These are phyloP conservation scores for Spinus pinus DNA, from an alignment of 2,797 vertebrate species.

Conservation along the genomic window DNA sequence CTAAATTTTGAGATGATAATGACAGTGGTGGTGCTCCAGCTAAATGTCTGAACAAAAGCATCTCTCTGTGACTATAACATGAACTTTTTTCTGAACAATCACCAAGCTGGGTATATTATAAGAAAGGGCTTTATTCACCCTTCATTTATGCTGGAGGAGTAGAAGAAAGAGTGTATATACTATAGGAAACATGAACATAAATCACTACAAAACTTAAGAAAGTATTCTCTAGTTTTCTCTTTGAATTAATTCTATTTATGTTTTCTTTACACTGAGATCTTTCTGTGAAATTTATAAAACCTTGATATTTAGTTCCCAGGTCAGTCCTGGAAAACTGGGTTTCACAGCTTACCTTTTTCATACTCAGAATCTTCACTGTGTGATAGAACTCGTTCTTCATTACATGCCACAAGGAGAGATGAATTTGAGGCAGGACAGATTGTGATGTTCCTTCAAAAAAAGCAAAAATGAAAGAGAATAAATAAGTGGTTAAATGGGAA, in stretches of 20 bases:
- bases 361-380: not conserved
- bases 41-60: not conserved
- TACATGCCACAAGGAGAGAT: constrained; percentile 22
- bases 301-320: not conserved
- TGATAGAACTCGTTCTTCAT: constrained; percentile 21
- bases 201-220: not conserved
- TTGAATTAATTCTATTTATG: not conserved
- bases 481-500: not conserved
- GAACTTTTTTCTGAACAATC: not conserved
- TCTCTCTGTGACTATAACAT: not conserved
- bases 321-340: not conserved
- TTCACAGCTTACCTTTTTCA: constrained; percentile 29
- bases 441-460: constrained; percentile 53
- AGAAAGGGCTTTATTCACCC: not conserved
- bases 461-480: not conserved
- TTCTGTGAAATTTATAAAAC: not conserved
- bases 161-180: not conserved
- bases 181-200: not conserved
- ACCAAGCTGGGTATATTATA: not conserved
- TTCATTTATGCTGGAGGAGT: not conserved
- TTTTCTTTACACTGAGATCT: not conserved
- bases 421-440: constrained; percentile 13
- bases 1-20: not conserved
- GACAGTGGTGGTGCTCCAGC: not conserved
- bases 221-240: not conserved